Percentiles rank a stretch among this genome's conserved stretches.
Conservation (phyloP, 2,113 vertebrate genomes). For the Campylorhamphus procurvoides region DNA sequence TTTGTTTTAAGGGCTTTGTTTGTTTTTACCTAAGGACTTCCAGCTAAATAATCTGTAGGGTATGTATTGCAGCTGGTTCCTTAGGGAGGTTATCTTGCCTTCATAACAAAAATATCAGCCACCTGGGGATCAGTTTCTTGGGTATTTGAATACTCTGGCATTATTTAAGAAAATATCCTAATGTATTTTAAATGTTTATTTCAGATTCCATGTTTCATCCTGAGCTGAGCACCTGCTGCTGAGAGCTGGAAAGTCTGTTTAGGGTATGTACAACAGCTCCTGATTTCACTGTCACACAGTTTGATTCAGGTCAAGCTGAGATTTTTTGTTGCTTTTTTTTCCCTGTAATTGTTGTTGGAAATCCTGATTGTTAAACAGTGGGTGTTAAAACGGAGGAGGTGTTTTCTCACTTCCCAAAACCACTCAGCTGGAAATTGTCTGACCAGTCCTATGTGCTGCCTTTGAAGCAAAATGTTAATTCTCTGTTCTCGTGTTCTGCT, state of each 20-base stretch:
- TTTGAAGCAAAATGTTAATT: neutral
- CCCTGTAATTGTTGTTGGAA: neutral
- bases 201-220: slow-evolving; percentile 54
- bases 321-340: neutral
- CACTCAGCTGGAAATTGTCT: neutral
- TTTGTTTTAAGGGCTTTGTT: neutral
- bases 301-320: neutral
- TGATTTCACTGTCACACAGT: neutral
- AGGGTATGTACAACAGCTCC: slow-evolving; percentile 9
- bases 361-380: neutral
- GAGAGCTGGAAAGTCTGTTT: slow-evolving; percentile 56
- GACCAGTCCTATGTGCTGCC: neutral
- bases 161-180: neutral
- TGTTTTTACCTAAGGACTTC: neutral
- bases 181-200: slow-evolving; percentile 32
- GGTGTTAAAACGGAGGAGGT: neutral
- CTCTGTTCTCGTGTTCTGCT: accelerated
- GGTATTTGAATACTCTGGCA: neutral
- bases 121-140: neutral
- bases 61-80: neutral
- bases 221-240: neutral
- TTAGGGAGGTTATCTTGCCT: neutral
- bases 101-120: neutral
- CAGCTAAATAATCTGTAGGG: neutral
- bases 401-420: neutral